Percentiles rank a stretch among this genome's conserved stretches.
These are phyloP conservation scores for Kryptolebias marmoratus DNA, from an alignment of 2,113 vertebrate species.

Conservation along the genomic window DNA sequence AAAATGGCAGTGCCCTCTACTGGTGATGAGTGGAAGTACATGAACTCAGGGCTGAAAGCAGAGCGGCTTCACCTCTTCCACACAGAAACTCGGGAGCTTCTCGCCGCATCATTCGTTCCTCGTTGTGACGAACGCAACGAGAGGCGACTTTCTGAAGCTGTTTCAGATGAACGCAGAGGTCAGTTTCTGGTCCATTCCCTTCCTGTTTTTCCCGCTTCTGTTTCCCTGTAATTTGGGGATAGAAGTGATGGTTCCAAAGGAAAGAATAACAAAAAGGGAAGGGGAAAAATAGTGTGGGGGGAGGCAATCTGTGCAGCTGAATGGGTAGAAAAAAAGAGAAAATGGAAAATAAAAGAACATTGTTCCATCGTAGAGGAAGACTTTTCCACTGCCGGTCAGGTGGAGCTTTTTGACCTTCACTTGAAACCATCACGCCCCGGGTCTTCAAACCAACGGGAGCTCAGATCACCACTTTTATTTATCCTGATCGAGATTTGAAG, in stretches of 20 bases:
- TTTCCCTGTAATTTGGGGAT: constrained; percentile 22
- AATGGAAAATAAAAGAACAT: neutral
- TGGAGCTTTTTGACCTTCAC: neutral
- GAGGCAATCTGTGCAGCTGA: neutral
- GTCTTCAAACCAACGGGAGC: neutral
- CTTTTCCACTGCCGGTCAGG: constrained; percentile 35
- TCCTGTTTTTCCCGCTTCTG: constrained; percentile 2
- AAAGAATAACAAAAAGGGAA: constrained; percentile 41
- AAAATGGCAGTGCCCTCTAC: constrained; percentile 62
- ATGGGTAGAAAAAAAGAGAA: neutral
- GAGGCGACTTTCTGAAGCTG: neutral
- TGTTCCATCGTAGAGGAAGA: constrained; percentile 11
- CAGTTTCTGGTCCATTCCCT: neutral
- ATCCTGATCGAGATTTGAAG: neutral
- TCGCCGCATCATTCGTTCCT: neutral
- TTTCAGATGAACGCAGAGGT: neutral
- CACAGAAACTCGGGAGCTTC: neutral
- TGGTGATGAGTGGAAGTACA: constrained; percentile 47
- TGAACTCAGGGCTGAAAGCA: neutral
- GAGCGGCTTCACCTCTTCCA: neutral
- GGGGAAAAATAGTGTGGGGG: neutral
- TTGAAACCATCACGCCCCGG: neutral
- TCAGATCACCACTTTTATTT: neutral
- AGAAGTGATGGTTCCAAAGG: neutral
- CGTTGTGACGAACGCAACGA: neutral